Conservation (phyloP, 2,888 invertebrate genomes). For the Ptychoptera albimana region DNA sequence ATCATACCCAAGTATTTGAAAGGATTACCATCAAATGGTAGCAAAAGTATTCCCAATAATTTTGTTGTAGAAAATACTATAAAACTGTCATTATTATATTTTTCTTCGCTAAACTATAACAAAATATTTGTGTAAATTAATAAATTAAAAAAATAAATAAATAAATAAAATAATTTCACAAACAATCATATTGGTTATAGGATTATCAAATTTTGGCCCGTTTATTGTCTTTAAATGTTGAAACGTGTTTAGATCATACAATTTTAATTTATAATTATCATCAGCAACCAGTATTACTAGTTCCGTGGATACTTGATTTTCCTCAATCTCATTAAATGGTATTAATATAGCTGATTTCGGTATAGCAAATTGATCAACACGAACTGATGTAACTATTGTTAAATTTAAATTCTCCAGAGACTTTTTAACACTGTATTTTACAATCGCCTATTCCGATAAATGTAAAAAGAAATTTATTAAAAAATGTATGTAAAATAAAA, state of each 20-base stretch:
- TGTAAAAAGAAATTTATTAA: neutral
- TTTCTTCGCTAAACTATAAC: too few species aligned
- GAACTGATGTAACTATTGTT: constrained; percentile 13
- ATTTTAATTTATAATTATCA: constrained; percentile 48
- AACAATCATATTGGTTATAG: constrained; percentile 33
- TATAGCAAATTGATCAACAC: constrained; percentile 37
- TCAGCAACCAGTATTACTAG: constrained; percentile 9
- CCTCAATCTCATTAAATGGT: constrained; percentile 1
- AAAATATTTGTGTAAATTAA: too few species aligned
- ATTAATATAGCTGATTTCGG: constrained; percentile 20
- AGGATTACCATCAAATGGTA: constrained; percentile 61
- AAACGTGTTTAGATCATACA: constrained; percentile 43
- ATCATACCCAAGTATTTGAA: constrained; percentile 44
- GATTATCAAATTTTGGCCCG: constrained; percentile 50
- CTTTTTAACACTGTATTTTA: constrained; percentile 30
- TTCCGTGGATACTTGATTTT: constrained; percentile 2
- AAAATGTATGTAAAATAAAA: neutral
- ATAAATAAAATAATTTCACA: neutral
- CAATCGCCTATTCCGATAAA: constrained; percentile 15
- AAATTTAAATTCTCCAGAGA: constrained; percentile 19
- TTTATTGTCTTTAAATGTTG: constrained; percentile 48
- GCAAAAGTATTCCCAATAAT: constrained; percentile 48
- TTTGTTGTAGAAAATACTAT: constrained; percentile 45
- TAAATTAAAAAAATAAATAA: too few species aligned
- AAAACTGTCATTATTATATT: constrained; percentile 23